These are phyloP conservation scores for Dicyrtomina minuta DNA, from an alignment of 2,888 invertebrate genomes.

Conservation along the genomic window DNA sequence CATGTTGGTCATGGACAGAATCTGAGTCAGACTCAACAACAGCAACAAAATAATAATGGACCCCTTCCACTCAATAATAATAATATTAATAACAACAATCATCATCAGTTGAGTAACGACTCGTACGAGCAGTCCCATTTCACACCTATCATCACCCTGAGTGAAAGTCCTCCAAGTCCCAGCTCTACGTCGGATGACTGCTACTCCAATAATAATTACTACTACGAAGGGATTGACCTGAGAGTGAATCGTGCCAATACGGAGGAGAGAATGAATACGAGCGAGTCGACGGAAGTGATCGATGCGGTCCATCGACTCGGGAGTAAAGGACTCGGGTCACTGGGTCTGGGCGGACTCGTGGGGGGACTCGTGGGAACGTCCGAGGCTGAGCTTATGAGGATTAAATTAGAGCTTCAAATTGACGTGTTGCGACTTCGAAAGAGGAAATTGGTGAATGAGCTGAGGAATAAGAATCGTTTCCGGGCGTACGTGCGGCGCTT, in stretches of 20 bases:
- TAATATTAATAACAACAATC: too few species aligned
- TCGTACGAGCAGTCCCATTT: conserved; percentile 43
- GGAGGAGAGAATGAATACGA: conserved; percentile 27
- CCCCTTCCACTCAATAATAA: too few species aligned
- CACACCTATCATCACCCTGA: conserved; percentile 51
- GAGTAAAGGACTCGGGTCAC: conserved; percentile 11
- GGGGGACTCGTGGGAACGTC: not conserved
- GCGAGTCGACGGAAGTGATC: conserved; percentile 35
- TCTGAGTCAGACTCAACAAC: not conserved
- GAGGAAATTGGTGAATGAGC: conserved; percentile 41
- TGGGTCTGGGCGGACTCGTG: not conserved
- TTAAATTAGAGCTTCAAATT: conserved; percentile 50
- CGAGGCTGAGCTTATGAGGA: conserved; percentile 34
- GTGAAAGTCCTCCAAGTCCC: conserved; percentile 43
- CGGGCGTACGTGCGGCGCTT: conserved; percentile 17
- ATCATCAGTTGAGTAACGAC: conserved; percentile 21
- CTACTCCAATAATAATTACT: conserved; percentile 38
- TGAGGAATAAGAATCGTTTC: conserved; percentile 30
- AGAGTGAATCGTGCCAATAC: conserved; percentile 41
- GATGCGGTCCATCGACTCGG: not conserved
- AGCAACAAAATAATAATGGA: not conserved
- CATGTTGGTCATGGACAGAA: not conserved
- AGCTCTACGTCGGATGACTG: conserved; percentile 26
- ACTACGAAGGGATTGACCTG: conserved; percentile 52
- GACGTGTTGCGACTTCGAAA: conserved; percentile 50